Percentiles rank a stretch among this genome's conserved stretches.
Conservation (phyloP, 2,888 invertebrate genomes). For the Phytoseiulus persimilis region DNA sequence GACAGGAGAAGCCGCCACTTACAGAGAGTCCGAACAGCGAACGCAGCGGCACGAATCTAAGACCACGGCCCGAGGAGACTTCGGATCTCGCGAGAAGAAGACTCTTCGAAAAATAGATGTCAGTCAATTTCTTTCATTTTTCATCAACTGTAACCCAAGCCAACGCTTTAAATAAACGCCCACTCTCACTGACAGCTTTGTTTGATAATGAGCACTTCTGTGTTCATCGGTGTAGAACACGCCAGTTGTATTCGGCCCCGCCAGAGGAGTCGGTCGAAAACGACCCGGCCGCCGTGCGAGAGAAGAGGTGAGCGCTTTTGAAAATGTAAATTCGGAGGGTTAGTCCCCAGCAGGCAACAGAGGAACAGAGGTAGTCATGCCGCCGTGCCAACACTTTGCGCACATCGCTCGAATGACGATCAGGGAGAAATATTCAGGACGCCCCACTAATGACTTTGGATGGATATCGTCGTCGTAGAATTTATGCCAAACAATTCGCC, state of each 20-base stretch:
- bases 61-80: too few species aligned
- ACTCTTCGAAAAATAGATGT: background rate
- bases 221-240: background rate
- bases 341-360: background rate
- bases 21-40: background rate
- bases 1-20: background rate
- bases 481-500: background rate
- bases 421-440: background rate
- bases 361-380: background rate
- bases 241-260: background rate
- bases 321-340: background rate
- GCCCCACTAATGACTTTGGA: background rate
- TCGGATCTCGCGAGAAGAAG: too few species aligned
- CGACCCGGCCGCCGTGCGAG: background rate
- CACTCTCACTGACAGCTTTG: background rate
- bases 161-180: background rate
- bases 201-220: background rate
- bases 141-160: background rate
- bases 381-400: background rate
- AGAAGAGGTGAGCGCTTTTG: background rate
- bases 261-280: background rate
- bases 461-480: background rate
- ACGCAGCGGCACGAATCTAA: too few species aligned
- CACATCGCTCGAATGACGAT: background rate
- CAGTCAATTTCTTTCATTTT: background rate